phyloP scores from a whole-genome alignment of 2,113 vertebrate genomes.

The Dicaeum eximium region DNA sequence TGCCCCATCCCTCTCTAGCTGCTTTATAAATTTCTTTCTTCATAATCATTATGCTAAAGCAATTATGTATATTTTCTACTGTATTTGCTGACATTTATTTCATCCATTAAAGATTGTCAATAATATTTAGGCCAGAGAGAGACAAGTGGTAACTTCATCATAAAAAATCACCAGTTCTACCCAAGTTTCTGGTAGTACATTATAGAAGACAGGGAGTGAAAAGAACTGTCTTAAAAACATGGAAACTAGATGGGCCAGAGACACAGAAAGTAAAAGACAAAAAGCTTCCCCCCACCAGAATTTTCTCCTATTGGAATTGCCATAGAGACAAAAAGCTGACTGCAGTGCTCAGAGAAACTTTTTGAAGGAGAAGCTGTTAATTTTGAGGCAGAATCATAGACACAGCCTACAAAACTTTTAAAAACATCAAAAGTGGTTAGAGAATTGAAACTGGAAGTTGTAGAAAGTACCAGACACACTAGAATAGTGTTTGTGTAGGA shows the following conservation, averaged over 20 bases:
- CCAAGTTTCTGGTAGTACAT: not conserved
- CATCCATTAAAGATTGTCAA: not conserved
- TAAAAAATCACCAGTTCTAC: not conserved
- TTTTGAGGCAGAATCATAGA: not conserved
- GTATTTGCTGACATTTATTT: not conserved
- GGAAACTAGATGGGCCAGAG: not conserved
- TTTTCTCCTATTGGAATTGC: not conserved
- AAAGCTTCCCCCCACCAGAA: not conserved
- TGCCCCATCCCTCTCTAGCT: not conserved
- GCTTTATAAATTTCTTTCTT: not conserved
- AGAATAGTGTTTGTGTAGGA: not conserved
- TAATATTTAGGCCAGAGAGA: not conserved
- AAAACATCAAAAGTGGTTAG: not conserved
- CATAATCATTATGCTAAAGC: not conserved
- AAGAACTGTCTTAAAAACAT: not conserved
- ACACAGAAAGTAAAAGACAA: not conserved
- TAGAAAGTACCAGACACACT: not conserved
- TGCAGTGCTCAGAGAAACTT: not conserved
- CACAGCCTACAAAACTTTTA: not conserved
- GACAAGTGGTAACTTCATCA: not conserved
- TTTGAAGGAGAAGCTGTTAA: not conserved
- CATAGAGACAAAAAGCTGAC: not conserved
- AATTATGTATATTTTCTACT: not conserved
- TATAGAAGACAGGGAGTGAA: not conserved
- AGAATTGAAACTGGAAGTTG: not conserved